phyloP scores from a whole-genome alignment of 2,797 vertebrate genomes.

The Triplophysa bombifrons region DNA sequence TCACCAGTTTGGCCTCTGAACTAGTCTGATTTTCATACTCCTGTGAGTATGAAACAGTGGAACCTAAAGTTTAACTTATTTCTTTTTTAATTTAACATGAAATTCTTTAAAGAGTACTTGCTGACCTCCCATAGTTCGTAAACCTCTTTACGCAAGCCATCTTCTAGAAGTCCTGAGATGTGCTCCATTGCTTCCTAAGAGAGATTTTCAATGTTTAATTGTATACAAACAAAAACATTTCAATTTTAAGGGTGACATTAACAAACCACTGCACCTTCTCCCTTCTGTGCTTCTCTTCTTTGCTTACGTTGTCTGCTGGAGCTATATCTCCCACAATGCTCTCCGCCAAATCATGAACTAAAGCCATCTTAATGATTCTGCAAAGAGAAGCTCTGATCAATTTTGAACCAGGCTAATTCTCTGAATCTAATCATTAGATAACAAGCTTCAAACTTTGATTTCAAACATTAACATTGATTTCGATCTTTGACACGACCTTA shows the following conservation, averaged over 20 bases:
- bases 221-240: background rate
- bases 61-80: background rate
- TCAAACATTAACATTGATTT: too few relatives aligned
- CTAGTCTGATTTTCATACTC: conserved; percentile 91
- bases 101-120: background rate
- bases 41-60: conserved; percentile 64
- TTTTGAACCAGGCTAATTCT: too few relatives aligned
- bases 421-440: too few relatives aligned
- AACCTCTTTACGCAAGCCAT: conserved; percentile 85
- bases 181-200: conserved; percentile 89
- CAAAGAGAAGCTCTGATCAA: conserved; percentile 28
- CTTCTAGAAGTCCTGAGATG: conserved; percentile 83
- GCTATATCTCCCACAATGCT: conserved; percentile 98
- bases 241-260: background rate
- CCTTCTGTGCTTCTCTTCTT: conserved; percentile 90
- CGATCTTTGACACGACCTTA: too few relatives aligned
- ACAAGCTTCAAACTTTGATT: too few relatives aligned
- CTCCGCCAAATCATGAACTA: conserved; percentile 98
- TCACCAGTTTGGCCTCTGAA: conserved; percentile 89
- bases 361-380: conserved; percentile 91
- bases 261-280: conserved; percentile 80
- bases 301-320: conserved; percentile 93
- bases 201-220: background rate
- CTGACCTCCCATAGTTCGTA: conserved; percentile 92
- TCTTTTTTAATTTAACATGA: background rate